Percentiles rank a stretch among this genome's conserved stretches.
Evolutionary conservation across 1,140 invertebrate genomes (phyloP).

Genomic region (Drosophila melanogaster): Release_6_plus_ISO1_MT NC_004354.4:15526001-15526500

Average conservation of each 20-base stretch:
- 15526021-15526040: too few relatives aligned
- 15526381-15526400: constrained; percentile 1
- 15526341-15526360: constrained; percentile 1
- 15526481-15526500: constrained; percentile 29
- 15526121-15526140: constrained; percentile 12
- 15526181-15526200: constrained; percentile 15
- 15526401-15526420: constrained; percentile 10
- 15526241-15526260: constrained; percentile 76
- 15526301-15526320: neutral
- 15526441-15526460: neutral
- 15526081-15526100: too few relatives aligned
- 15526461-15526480: constrained; percentile 17
- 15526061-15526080: too few relatives aligned
- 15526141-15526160: constrained; percentile 37
- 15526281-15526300: constrained; percentile 18
- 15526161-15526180: constrained; percentile 7
- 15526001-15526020: too few relatives aligned
- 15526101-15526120: neutral
- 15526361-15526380: too few relatives aligned
- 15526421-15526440: neutral
- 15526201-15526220: too few relatives aligned
- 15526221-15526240: constrained; percentile 49
- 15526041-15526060: too few relatives aligned
- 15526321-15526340: constrained; percentile 4
- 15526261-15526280: constrained; percentile 74